phyloP scores from a whole-genome alignment of 2,888 invertebrate species.

The Linyphia triangularis region DNA sequence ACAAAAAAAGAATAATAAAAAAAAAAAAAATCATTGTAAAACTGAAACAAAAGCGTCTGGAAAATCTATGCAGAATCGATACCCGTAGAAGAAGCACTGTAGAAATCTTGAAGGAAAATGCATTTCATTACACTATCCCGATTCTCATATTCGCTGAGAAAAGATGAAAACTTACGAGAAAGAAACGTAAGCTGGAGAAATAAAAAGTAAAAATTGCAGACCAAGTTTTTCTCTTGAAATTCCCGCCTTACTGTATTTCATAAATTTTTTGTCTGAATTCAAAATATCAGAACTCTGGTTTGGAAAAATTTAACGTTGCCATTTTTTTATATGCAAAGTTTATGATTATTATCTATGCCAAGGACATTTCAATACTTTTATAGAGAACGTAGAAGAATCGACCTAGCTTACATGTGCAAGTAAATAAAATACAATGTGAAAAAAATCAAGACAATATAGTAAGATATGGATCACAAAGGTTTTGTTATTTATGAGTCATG shows the following conservation, averaged over 20 bases:
- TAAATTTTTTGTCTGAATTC: conserved; percentile 43
- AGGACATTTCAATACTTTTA: neutral
- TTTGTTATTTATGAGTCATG: too few species aligned
- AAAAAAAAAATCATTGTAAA: conserved; percentile 17
- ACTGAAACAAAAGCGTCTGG: conserved; percentile 47
- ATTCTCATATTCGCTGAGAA: conserved; percentile 45
- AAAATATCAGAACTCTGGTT: conserved; percentile 36
- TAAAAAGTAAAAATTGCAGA: neutral
- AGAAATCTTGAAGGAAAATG: conserved; percentile 39
- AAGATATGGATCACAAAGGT: too few species aligned
- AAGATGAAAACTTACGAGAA: conserved; percentile 53
- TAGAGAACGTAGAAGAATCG: neutral
- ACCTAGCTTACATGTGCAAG: too few species aligned
- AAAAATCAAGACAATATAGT: too few species aligned
- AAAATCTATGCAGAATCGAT: conserved; percentile 63
- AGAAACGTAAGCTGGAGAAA: neutral
- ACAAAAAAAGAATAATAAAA: neutral
- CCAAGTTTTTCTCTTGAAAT: neutral
- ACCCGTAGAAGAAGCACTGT: neutral
- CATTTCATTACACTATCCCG: conserved; percentile 58
- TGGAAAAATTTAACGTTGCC: neutral
- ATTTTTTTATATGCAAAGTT: neutral
- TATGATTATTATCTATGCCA: neutral
- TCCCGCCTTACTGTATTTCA: conserved; percentile 11
- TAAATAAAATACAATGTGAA: too few species aligned